Evolutionary conservation across 23 tunicate genomes (phyloP), one percentile per base, ranked within the genome.

Genomic region (Trididemnum clinides): DNA sequence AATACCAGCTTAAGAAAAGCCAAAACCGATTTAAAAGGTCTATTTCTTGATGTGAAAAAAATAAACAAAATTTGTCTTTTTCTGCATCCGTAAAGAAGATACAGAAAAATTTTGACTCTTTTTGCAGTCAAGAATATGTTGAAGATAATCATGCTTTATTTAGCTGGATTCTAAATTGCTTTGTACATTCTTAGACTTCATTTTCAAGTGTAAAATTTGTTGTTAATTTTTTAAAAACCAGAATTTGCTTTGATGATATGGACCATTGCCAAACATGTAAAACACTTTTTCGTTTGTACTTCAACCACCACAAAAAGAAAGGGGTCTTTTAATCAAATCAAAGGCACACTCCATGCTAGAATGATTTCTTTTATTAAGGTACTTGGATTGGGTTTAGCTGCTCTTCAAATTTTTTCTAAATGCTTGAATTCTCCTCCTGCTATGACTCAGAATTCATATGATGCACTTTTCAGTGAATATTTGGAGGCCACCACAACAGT

Each of bases 391-490:
- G 69, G 69, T 21, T 21, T n/a, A n/a, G n/a, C n/a, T n/a, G n/a
- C n/a, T n/a, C n/a, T n/a, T n/a, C n/a, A n/a, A n/a, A n/a, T n/a
- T n/a, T n/a, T n/a, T n/a, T n/a, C n/a, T n/a, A n/a, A n/a, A 21
- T 59, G 69, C 26, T 12, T 59, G 27, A 59, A 59, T 21, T 59
- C 69, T 12, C 69, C 69, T 12, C 26, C 69, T 12, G 26, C 69
- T 4, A 59, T 59, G 69, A 59, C 54, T 18, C 69, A 59, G 69
- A 7, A 21, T 59, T 59, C 69, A 59, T 59, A 59, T 59, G 69
- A 59, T 19, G 4, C 22, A 12, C 22, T 59, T 21, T 59, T 59
- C 26, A 21, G 21, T 4, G 21, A 59, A 59, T 59, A 59, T 59
- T 21, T 59, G 26, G 6, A 19, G 23, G 69, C 27, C 27, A 15